phyloP scores from a whole-genome alignment of 2,888 invertebrate species.

The Nineta flava region DNA sequence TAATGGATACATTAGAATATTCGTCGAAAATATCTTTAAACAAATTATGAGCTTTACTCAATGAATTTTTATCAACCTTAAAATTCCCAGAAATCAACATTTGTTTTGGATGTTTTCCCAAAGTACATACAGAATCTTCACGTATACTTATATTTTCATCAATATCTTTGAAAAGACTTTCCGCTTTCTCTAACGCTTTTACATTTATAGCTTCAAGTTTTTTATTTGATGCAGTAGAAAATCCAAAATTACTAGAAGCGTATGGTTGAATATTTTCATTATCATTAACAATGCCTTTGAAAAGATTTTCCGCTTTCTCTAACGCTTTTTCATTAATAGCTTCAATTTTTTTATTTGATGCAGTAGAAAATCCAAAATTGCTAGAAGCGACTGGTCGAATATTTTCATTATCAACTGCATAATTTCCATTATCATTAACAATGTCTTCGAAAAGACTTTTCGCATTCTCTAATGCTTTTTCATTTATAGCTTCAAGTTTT shows the following conservation, averaged over 20 bases:
- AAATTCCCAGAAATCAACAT: too few species aligned
- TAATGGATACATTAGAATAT: too few species aligned
- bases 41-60: too few species aligned
- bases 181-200: slow-evolving; percentile 22
- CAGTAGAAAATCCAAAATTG: slow-evolving; percentile 18
- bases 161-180: slow-evolving; percentile 18
- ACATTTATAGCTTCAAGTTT: slow-evolving; percentile 22
- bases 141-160: too few species aligned
- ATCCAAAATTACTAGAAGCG: slow-evolving; percentile 7
- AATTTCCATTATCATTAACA: too few species aligned
- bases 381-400: too few species aligned
- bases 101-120: too few species aligned
- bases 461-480: slow-evolving; percentile 23
- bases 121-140: too few species aligned
- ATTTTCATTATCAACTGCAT: too few species aligned
- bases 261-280: too few species aligned
- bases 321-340: slow-evolving; percentile 24
- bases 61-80: too few species aligned
- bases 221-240: slow-evolving; percentile 25
- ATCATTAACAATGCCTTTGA: slow-evolving; percentile 22
- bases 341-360: slow-evolving; percentile 24
- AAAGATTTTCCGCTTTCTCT: slow-evolving; percentile 19
- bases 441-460: slow-evolving; percentile 19
- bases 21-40: too few species aligned
- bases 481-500: slow-evolving; percentile 21